These are phyloP conservation scores for Ailurus styani DNA, from an alignment of 2,113 vertebrate species.

Conservation along the genomic window DNA sequence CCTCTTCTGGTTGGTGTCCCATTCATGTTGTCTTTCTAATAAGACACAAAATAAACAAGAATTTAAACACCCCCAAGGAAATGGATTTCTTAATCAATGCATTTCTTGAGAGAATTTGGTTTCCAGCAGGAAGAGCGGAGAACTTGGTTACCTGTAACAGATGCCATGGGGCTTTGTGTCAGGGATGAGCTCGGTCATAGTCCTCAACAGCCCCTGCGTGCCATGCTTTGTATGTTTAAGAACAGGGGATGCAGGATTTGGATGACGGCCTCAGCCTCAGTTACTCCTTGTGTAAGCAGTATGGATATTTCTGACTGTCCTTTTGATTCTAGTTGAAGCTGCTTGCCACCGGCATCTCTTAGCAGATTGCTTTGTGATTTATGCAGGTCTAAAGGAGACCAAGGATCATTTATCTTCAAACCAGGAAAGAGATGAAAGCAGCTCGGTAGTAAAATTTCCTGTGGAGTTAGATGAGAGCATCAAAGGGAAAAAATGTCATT, in stretches of 20 bases:
- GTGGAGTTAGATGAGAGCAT: conserved; percentile 77
- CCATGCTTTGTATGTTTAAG: background rate
- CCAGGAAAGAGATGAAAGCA: conserved; percentile 83
- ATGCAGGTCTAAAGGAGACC: conserved; percentile 81
- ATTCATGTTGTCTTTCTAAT: background rate
- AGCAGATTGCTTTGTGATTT: conserved; percentile 86
- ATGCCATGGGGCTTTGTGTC: background rate
- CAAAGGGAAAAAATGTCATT: conserved; percentile 82
- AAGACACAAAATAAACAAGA: background rate
- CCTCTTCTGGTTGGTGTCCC: background rate
- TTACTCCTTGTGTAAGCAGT: conserved; percentile 75
- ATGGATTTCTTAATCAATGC: background rate
- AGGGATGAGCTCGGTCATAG: background rate
- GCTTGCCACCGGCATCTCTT: conserved; percentile 78
- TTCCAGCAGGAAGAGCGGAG: background rate
- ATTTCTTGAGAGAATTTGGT: background rate
- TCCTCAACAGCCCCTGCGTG: background rate
- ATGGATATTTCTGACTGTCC: conserved; percentile 79
- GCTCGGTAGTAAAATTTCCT: conserved; percentile 80
- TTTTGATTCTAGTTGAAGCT: conserved; percentile 76
- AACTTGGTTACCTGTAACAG: background rate
- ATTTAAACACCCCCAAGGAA: background rate
- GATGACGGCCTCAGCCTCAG: conserved; percentile 16
- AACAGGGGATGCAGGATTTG: conserved; percentile 4
- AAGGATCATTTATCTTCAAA: conserved; percentile 85